Evolutionary conservation across 2,797 vertebrate species (phyloP).

Genomic region (Neosilurus hyrtlii): DNA sequence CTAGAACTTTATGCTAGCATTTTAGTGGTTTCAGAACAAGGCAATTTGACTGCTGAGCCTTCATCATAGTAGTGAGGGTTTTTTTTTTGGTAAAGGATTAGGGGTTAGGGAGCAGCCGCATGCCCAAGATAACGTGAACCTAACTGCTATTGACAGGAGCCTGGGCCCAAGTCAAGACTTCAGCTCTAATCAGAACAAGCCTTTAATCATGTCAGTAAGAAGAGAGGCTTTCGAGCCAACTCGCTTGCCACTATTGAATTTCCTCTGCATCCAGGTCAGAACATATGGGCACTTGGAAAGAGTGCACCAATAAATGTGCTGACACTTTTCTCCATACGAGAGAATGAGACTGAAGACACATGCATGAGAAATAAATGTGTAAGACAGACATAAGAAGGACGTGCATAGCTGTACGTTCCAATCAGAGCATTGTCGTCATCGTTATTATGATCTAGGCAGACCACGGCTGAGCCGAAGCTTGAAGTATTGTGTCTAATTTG

Average conservation of each 20-base stretch:
- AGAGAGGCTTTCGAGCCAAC: slow-evolving; percentile 64
- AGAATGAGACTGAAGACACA: slow-evolving; percentile 16
- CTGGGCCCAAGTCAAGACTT: slow-evolving; percentile 65
- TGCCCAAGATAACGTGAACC: slow-evolving; percentile 55
- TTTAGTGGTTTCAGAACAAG: slow-evolving; percentile 16
- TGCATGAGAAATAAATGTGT: slow-evolving; percentile 1
- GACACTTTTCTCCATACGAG: slow-evolving; percentile 22
- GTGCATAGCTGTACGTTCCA: background rate
- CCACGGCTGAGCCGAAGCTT: slow-evolving; percentile 45
- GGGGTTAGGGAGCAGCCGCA: slow-evolving; percentile 37
- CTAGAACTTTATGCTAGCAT: slow-evolving; percentile 6
- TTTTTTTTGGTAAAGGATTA: slow-evolving; percentile 31
- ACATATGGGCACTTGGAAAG: slow-evolving; percentile 49
- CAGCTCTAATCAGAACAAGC: slow-evolving; percentile 71
- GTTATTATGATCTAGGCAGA: slow-evolving; percentile 56
- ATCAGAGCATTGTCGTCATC: slow-evolving; percentile 30
- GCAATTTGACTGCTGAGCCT: slow-evolving; percentile 1
- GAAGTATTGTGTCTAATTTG: slow-evolving; percentile 73
- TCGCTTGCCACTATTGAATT: slow-evolving; percentile 67
- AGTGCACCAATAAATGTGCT: slow-evolving; percentile 30
- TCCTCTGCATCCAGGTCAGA: slow-evolving; percentile 60
- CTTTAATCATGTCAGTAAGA: slow-evolving; percentile 75
- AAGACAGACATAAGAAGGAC: slow-evolving; percentile 16
- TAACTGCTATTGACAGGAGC: slow-evolving; percentile 73
- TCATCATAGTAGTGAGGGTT: background rate